phyloP scores from a whole-genome alignment of 2,888 invertebrate genomes.

The Diploptera punctata region DNA sequence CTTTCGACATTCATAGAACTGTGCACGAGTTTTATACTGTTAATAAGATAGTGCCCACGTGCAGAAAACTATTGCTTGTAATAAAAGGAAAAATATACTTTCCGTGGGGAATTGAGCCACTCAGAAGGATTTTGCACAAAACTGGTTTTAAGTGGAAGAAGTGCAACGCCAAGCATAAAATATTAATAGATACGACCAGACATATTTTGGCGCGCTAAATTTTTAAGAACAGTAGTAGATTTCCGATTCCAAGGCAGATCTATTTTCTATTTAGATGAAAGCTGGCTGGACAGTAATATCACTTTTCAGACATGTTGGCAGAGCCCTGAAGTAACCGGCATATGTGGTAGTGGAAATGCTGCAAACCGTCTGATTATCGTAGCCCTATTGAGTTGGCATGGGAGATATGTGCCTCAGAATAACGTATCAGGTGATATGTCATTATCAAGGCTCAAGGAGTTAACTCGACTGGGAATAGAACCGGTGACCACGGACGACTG shows the following conservation, averaged over 20 bases:
- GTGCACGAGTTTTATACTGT: neutral
- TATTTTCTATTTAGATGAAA: neutral
- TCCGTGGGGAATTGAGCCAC: neutral
- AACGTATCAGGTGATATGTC: neutral
- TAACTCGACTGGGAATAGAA: neutral
- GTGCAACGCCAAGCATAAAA: neutral
- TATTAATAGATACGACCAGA: neutral
- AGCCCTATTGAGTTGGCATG: too few species aligned
- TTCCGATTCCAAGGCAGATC: neutral
- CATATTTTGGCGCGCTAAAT: neutral
- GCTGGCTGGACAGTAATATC: neutral
- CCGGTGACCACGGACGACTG: neutral
- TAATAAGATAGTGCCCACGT: neutral
- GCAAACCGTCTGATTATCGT: neutral
- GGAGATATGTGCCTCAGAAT: neutral
- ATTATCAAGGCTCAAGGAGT: neutral
- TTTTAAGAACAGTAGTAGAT: too few species aligned
- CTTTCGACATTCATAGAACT: neutral
- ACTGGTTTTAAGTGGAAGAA: neutral
- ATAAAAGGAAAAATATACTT: constrained; percentile 2
- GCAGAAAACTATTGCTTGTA: neutral
- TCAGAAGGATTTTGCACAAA: neutral
- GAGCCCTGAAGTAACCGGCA: neutral
- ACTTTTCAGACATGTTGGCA: constrained; percentile 7
- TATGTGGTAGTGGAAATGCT: neutral